Conservation (phyloP, 2,888 invertebrate species). For the Leucania comma region DNA sequence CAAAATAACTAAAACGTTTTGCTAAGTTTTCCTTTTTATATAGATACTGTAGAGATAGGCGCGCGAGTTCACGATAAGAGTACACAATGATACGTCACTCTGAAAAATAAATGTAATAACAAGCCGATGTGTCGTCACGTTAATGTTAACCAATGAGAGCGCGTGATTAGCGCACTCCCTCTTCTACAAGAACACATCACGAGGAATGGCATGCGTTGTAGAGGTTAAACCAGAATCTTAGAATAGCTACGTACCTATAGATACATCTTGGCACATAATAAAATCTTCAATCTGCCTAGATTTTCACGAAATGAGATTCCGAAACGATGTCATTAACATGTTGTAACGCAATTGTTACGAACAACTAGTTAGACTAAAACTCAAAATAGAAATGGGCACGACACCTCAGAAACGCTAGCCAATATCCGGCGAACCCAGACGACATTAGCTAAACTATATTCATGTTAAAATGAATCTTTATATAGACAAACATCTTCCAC, state of each 20-base stretch:
- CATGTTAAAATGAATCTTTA: slow-evolving; percentile 24
- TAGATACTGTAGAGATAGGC: slow-evolving; percentile 62
- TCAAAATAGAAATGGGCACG: slow-evolving; percentile 60
- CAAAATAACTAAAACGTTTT: slow-evolving; percentile 71
- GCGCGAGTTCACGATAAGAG: slow-evolving; percentile 67
- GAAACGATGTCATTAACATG: slow-evolving; percentile 61
- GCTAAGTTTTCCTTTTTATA: slow-evolving; percentile 76
- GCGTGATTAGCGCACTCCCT: slow-evolving; percentile 81
- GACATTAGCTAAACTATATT: slow-evolving; percentile 25
- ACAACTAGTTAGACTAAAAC: slow-evolving; percentile 28
- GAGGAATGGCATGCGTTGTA: slow-evolving; percentile 57
- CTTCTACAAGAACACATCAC: slow-evolving; percentile 73
- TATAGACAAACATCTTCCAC: slow-evolving; percentile 11
- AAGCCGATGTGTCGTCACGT: slow-evolving; percentile 79
- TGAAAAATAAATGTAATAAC: slow-evolving; percentile 78
- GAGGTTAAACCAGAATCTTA: slow-evolving; percentile 79
- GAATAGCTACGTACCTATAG: slow-evolving; percentile 62
- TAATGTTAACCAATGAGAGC: slow-evolving; percentile 76
- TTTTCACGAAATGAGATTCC: slow-evolving; percentile 57
- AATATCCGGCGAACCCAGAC: slow-evolving; percentile 44
- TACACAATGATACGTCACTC: slow-evolving; percentile 74
- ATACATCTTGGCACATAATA: slow-evolving; percentile 65
- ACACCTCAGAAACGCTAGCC: slow-evolving; percentile 35
- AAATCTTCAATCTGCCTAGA: slow-evolving; percentile 43
- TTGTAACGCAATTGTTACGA: slow-evolving; percentile 36